Conservation (phyloP, 1,140 invertebrate genomes). For the Trichonephila inaurata region DNA sequence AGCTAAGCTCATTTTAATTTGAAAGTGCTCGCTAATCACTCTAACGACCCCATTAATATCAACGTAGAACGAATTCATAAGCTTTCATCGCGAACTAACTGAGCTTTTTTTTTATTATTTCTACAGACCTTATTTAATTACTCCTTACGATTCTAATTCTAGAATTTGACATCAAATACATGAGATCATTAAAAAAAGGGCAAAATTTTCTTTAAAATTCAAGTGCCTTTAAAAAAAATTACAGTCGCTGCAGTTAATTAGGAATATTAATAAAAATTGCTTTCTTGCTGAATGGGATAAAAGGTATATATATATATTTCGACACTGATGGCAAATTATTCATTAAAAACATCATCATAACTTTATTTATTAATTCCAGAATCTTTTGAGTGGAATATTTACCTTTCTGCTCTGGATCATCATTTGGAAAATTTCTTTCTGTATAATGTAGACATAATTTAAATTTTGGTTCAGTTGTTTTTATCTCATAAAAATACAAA, state of each 20-base stretch:
- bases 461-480: background rate
- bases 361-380: background rate
- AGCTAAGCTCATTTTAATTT: slow-evolving; percentile 56
- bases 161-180: slow-evolving; percentile 60
- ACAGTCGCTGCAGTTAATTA: slow-evolving; percentile 39
- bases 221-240: slow-evolving; percentile 43
- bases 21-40: slow-evolving; percentile 49
- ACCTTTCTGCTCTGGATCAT: background rate
- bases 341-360: background rate
- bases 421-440: background rate
- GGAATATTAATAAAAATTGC: slow-evolving; percentile 61
- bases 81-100: slow-evolving; percentile 9
- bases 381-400: background rate
- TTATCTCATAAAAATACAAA: background rate
- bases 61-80: slow-evolving; percentile 26
- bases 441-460: background rate
- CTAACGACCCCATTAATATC: slow-evolving; percentile 59
- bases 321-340: background rate
- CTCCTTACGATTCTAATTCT: slow-evolving; percentile 43
- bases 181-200: slow-evolving; percentile 48
- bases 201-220: slow-evolving; percentile 47
- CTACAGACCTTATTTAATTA: slow-evolving; percentile 53
- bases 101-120: background rate
- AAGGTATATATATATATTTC: slow-evolving; percentile 28
- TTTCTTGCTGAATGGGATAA: background rate